These are phyloP conservation scores for Drosophila subpulchrella DNA, from an alignment of 1,140 invertebrate genomes.

Conservation along the genomic window DNA sequence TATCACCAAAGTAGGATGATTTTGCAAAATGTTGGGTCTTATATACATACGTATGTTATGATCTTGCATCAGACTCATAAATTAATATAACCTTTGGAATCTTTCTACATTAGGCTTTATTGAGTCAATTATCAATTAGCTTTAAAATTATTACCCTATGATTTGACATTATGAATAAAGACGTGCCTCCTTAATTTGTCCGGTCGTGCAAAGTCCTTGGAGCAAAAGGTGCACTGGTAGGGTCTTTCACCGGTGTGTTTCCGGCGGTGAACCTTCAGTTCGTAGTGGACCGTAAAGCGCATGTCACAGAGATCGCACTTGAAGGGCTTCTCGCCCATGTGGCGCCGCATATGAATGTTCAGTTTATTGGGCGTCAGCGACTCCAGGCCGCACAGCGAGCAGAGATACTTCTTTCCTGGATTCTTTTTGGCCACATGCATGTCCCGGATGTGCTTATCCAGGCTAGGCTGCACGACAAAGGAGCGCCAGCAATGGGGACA, in stretches of 20 bases:
- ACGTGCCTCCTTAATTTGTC: slow-evolving; percentile 87
- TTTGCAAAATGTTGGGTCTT: no score
- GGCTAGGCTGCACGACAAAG: slow-evolving; percentile 63
- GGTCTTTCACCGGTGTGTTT: slow-evolving; percentile 87
- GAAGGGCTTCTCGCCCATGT: slow-evolving; percentile 84
- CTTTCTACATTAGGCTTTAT: neutral
- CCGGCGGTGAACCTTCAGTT: slow-evolving; percentile 85
- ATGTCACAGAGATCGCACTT: slow-evolving; percentile 82
- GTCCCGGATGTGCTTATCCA: slow-evolving; percentile 70
- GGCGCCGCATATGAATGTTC: slow-evolving; percentile 87
- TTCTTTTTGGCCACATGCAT: slow-evolving; percentile 72
- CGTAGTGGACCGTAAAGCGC: slow-evolving; percentile 76
- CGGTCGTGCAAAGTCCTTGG: slow-evolving; percentile 85
- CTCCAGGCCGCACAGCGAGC: slow-evolving; percentile 86
- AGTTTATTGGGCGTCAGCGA: slow-evolving; percentile 86
- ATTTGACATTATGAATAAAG: slow-evolving; percentile 85
- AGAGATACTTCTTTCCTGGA: slow-evolving; percentile 82
- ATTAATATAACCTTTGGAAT: neutral
- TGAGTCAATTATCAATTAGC: neutral
- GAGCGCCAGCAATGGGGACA: slow-evolving; percentile 72
- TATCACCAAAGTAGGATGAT: neutral
- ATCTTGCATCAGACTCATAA: neutral
- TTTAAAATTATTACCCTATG: slow-evolving; percentile 2
- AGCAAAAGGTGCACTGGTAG: slow-evolving; percentile 86
- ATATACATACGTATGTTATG: no score